Evolutionary conservation across 2,888 invertebrate species (phyloP), one percentile per base, ranked within the genome.

Genomic region (Agonopterix subpropinquella): DNA sequence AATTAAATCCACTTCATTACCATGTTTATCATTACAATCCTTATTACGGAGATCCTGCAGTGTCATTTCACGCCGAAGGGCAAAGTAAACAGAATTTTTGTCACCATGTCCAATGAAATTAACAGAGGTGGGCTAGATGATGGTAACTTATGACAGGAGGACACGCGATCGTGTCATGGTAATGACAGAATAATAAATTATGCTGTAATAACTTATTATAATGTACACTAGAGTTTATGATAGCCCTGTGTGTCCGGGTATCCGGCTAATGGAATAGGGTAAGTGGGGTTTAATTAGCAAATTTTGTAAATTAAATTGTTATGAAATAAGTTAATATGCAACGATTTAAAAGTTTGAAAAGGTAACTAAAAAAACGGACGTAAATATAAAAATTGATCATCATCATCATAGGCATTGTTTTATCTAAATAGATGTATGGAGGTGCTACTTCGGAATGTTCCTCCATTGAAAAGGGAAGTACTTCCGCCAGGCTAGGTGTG

Each of bases 171-270:
- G 68, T 71, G 85, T 83, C 82, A 79, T 64, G 63, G 77, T 87
- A 88, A 87, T 80, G 87, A 87, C 84, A 85, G 81, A 73, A 85
- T 85, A 85, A 88, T 87, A 87, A 87, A 87, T 88, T 82, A 86
- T 81, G 75, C 72, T 77, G 81, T 86, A 88, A 87, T 87, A 86
- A 87, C 67, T 85, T 83, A 87, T 82, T 84, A 82, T 86, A 85
- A 84, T 83, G 79, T 78, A 64, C 71, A 73, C 75, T 62, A 67
- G 67, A 73, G 73, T 71, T 73, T 77, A 77, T 73, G 72, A 78
- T 76, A 75, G 65, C 61, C 67, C 62, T 59, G 58, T 53, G 59
- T 54, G 56, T 50, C 46, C 48, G 55, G 55, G 57, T 71, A 70
- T 62, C 64, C 68, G 68, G 47, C 52, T 57, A 56, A 67, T 73